Base-by-base conservation (phyloP, 1,140 invertebrate genomes). In the Drosophila athabasca region DNA sequence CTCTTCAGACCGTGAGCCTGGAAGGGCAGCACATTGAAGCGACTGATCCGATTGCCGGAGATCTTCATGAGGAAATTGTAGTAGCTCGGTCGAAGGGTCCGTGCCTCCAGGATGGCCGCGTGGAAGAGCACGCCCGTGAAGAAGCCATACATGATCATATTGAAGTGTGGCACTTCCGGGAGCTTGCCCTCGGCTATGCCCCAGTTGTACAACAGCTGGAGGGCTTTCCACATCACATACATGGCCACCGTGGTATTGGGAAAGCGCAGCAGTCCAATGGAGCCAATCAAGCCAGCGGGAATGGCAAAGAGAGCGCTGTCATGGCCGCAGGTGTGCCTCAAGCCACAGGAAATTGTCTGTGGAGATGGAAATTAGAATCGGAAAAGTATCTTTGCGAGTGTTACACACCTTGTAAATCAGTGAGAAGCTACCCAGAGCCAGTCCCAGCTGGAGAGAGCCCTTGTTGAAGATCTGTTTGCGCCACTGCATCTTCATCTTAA, bases 121-220 rank as follows among this genome's bases (percentile, higher is more conserved):
- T 97, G 96, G 80, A 97, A 97, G 6, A 97, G 92, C 69, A 96
- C 81, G 15, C 95, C 95, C 6, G 96, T 97, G 74, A 95, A 96
- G 64, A 95, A 91, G 50, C 95, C 94, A 87, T 97, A 97, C 29
- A 97, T 92, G 44, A 96, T 91, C 61, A 94, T 92, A 24, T 92
- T 92, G 45, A 95, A 95, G 66, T 94, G 93, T 19, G 94, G 94
- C 24, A 95, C 77, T 75, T 94, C 92, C 41, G 94, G 94, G 49
- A 95, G 55, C 60, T 92, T 91, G 61, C 93, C 92, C 57, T 92
- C 93, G 26, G 93, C 92, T 8, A 93, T 92, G 15, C 93, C 94
- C 61, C 93, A 92, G 60, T 93, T 94, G 91, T 95, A 95, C 2
- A 94, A 79, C 13, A 95, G 90, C 93, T 95, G 83, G 50, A 95